Percentiles rank a stretch among this genome's conserved stretches.
phyloP scores from a whole-genome alignment of 2,888 invertebrate species.

The Tinea semifulvella region DNA sequence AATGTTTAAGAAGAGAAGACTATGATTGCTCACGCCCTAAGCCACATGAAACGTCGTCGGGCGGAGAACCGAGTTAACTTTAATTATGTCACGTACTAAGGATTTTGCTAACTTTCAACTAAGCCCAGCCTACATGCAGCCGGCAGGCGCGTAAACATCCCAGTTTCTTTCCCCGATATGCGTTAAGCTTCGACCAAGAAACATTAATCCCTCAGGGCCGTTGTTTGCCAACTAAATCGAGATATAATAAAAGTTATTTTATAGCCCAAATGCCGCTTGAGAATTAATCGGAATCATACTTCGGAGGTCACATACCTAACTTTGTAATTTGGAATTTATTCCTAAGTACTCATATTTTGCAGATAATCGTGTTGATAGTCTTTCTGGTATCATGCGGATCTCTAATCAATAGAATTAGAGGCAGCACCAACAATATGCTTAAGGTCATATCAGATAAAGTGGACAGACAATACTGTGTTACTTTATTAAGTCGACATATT shows the following conservation, averaged over 20 bases:
- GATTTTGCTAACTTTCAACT: slow-evolving; percentile 42
- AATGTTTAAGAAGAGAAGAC: slow-evolving; percentile 17
- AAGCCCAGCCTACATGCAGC: slow-evolving; percentile 37
- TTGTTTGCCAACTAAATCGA: slow-evolving; percentile 13
- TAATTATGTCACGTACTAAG: slow-evolving; percentile 46
- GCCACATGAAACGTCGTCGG: slow-evolving; percentile 15
- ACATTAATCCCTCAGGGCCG: slow-evolving; percentile 12
- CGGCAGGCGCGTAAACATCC: slow-evolving; percentile 32
- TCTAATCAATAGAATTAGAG: too few species aligned
- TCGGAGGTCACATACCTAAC: neutral
- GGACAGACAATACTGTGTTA: too few species aligned
- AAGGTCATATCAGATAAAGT: too few species aligned
- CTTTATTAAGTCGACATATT: too few species aligned
- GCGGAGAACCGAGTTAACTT: slow-evolving; percentile 17
- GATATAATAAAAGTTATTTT: slow-evolving; percentile 22
- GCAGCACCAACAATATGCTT: too few species aligned
- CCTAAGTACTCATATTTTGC: too few species aligned
- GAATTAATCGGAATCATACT: slow-evolving; percentile 15
- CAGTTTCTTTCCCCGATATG: slow-evolving; percentile 39
- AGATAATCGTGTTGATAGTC: too few species aligned
- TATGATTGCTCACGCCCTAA: slow-evolving; percentile 19
- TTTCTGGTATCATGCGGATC: too few species aligned
- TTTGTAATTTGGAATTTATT: too few species aligned
- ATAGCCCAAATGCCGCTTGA: slow-evolving; percentile 20
- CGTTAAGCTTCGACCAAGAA: slow-evolving; percentile 39